Percentiles rank a stretch among this genome's conserved stretches.
phyloP scores from a whole-genome alignment of 1,140 invertebrate genomes.

The Glossosoma conforme region DNA sequence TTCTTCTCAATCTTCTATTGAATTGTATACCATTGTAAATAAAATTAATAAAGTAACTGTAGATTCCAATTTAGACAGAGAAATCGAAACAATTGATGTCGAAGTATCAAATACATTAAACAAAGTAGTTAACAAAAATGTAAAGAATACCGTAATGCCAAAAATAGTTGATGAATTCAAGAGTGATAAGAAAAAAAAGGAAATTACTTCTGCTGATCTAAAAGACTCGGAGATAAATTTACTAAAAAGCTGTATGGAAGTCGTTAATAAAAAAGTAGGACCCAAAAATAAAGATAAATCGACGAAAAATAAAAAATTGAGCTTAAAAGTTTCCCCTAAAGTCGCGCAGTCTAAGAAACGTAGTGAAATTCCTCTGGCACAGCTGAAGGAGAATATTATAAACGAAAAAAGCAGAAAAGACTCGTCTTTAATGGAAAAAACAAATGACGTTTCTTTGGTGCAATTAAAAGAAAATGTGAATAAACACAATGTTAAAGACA shows the following conservation, averaged over 20 bases:
- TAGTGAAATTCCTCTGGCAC: conserved; percentile 2
- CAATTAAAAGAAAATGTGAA: conserved; percentile 5
- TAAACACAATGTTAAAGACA: not conserved
- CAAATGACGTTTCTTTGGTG: not conserved
- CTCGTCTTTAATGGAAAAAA: too few relatives aligned
- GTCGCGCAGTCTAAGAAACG: not conserved
- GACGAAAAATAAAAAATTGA: not conserved
- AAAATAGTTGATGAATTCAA: not conserved
- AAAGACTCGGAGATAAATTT: not conserved
- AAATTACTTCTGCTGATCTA: not conserved
- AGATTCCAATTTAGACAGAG: not conserved
- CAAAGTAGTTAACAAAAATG: not conserved
- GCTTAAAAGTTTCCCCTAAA: conserved; percentile 7
- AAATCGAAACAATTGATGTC: not conserved
- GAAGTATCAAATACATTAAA: conserved; percentile 2
- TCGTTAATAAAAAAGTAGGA: conserved; percentile 14
- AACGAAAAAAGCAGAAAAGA: too few relatives aligned
- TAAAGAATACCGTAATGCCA: not conserved
- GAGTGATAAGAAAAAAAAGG: not conserved
- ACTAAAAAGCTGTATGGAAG: conserved; percentile 11
- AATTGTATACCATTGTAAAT: too few relatives aligned
- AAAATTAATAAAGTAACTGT: not conserved
- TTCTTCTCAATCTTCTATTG: too few relatives aligned
- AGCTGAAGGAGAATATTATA: too few relatives aligned
- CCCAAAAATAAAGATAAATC: conserved; percentile 13